Conservation (phyloP, 2,113 vertebrate genomes). For the Elgaria multicarinata region DNA sequence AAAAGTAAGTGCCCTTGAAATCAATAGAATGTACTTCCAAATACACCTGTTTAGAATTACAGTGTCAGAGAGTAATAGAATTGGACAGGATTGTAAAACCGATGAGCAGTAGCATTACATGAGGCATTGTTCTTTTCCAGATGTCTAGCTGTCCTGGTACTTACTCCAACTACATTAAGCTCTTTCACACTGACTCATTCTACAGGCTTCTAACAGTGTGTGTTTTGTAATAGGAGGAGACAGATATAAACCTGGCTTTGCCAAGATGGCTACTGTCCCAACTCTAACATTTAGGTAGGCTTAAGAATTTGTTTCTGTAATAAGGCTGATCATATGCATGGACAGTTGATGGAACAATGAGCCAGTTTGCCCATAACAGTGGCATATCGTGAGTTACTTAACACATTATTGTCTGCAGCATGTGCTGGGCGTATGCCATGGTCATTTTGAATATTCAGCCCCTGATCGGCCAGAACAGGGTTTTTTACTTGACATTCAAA, state of each 20-base stretch:
- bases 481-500: too few relatives aligned
- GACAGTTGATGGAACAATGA: too few relatives aligned
- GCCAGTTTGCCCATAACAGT: too few relatives aligned
- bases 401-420: too few relatives aligned
- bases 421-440: too few relatives aligned
- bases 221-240: slow-evolving; percentile 28
- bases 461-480: too few relatives aligned
- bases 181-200: slow-evolving; percentile 20
- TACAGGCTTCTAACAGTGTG: slow-evolving; percentile 24
- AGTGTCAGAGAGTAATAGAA: slow-evolving; percentile 18
- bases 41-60: slow-evolving; percentile 2
- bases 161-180: slow-evolving; percentile 16
- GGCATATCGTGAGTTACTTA: too few relatives aligned
- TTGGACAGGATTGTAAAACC: neutral
- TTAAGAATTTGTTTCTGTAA: fast-evolving
- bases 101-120: neutral
- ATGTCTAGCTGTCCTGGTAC: slow-evolving; percentile 24
- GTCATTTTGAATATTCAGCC: too few relatives aligned
- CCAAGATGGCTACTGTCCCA: neutral
- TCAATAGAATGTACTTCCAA: neutral
- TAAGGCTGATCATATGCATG: neutral
- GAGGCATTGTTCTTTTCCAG: neutral
- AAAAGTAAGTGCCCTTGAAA: neutral
- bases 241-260: slow-evolving; percentile 32
- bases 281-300: fast-evolving